Conservation (phyloP, 2,888 invertebrate genomes). For the Zaprionus bogoriensis region DNA sequence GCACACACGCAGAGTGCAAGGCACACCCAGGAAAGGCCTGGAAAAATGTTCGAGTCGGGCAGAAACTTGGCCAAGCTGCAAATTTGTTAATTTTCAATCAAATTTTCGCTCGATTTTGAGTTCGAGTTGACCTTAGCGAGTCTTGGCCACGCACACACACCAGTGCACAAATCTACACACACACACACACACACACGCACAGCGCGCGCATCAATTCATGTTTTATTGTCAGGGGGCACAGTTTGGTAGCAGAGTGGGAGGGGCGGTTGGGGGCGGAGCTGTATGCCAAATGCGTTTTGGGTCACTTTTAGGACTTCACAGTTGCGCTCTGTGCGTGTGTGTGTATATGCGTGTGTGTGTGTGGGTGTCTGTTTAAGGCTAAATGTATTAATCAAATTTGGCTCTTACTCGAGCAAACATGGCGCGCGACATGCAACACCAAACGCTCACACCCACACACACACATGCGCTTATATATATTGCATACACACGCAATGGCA, state of each 20-base stretch:
- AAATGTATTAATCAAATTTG: slow-evolving; percentile 62
- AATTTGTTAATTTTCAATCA: slow-evolving; percentile 22
- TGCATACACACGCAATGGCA: slow-evolving; percentile 13
- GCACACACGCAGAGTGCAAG: slow-evolving; percentile 34
- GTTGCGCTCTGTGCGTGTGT: neutral
- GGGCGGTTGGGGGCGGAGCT: neutral
- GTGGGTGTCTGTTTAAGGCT: slow-evolving; percentile 13
- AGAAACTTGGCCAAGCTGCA: slow-evolving; percentile 1
- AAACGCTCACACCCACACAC: slow-evolving; percentile 19
- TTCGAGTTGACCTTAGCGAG: slow-evolving; percentile 67
- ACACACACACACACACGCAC: slow-evolving; percentile 25
- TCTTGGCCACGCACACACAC: slow-evolving; percentile 28
- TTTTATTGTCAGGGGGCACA: slow-evolving; percentile 55
- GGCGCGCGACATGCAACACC: slow-evolving; percentile 57
- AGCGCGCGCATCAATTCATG: slow-evolving; percentile 65
- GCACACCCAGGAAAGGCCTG: slow-evolving; percentile 52
- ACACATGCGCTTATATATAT: slow-evolving; percentile 16
- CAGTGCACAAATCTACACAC: slow-evolving; percentile 23
- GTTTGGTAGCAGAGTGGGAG: neutral
- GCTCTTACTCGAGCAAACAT: slow-evolving; percentile 67
- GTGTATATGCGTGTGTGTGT: neutral
- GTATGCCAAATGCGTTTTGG: slow-evolving; percentile 20
- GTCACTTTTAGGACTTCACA: slow-evolving; percentile 45
- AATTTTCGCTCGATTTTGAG: slow-evolving; percentile 40
- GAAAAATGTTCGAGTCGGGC: slow-evolving; percentile 9